Base-by-base conservation (phyloP, 2,888 invertebrate genomes). In the Tillus elongatus region DNA sequence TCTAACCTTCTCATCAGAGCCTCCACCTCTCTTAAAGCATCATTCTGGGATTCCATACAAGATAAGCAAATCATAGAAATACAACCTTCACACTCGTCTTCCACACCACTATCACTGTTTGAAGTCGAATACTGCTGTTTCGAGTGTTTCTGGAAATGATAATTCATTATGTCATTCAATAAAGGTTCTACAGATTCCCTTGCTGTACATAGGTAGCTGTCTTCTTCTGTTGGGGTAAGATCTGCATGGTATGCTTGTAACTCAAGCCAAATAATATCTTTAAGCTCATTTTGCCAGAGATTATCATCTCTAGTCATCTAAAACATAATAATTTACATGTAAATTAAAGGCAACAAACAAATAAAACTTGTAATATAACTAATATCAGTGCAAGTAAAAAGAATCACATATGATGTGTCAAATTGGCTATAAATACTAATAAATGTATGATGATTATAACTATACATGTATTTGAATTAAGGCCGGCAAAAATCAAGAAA, bases 231-330 rank as follows among this genome's bases (percentile, higher is more conserved):
- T 11, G 80, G 72, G 1, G 77, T 76, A 31, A 85, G 72, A 45
- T 84, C 84, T 0, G 85, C 83, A 46, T 84, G 74, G 71, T 79
- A 80, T 1, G 91, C 91, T 64, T 87, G 86, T 43, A 93, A 68
- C 68, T 91, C 91, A 50, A 92, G 64, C 92, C 92, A 93, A 50
- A 92, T 84, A 49, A 89, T 72, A 66, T 92, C 91, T 64, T 88
- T 88, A 33, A 88, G 66, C 68, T 88, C 85, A 49, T 83, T 88
- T 64, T 89, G 88, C 85, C 87, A 91, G 29, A 84, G 70, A 42
- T 84, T 79, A 59, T 91, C 89, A 61, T 92, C 90, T 46, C 79
- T 77, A 50, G 87, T 87, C 56, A 84, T 74, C 78, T 84, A 66
- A 3, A 67, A 65, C 53, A n/a, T 57, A 38, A 8, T n/a, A n/a